phyloP scores from a whole-genome alignment of 2,888 invertebrate species.

The Drosophila quinaria region DNA sequence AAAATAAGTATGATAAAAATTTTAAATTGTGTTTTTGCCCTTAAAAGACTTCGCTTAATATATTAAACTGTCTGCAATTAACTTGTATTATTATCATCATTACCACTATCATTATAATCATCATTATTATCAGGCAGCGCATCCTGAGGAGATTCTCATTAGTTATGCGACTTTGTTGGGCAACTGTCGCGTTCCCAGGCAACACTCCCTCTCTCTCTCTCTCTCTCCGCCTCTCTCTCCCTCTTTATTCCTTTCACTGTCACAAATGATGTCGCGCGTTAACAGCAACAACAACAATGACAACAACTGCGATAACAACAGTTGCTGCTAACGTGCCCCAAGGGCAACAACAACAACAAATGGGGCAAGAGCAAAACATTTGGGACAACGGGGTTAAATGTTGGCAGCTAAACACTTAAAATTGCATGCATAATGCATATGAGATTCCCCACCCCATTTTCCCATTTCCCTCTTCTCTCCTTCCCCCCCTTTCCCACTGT shows the following conservation, averaged over 20 bases:
- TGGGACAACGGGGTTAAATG: conserved; percentile 17
- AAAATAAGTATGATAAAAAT: too few species aligned
- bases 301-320: conserved; percentile 26
- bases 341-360: conserved; percentile 4
- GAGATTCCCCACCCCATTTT: neutral
- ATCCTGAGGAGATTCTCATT: conserved; percentile 31
- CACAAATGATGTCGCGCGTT: conserved; percentile 12
- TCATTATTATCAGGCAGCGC: conserved; percentile 16
- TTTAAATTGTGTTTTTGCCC: neutral
- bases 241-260: neutral
- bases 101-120: neutral
- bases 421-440: conserved; percentile 45
- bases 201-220: too few species aligned
- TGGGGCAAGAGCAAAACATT: conserved; percentile 30
- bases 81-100: conserved; percentile 26
- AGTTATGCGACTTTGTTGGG: conserved; percentile 42
- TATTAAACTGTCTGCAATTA: conserved; percentile 45
- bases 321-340: conserved; percentile 11
- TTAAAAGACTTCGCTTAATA: neutral
- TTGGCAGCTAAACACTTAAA: conserved; percentile 33
- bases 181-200: conserved; percentile 24
- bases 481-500: too few species aligned
- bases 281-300: conserved; percentile 17
- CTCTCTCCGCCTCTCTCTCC: neutral
- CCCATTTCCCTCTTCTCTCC: neutral